Percentiles rank a stretch among this genome's conserved stretches.
Evolutionary conservation across 1,140 invertebrate genomes (phyloP).

Genomic region (Listronotus oregonensis): DNA sequence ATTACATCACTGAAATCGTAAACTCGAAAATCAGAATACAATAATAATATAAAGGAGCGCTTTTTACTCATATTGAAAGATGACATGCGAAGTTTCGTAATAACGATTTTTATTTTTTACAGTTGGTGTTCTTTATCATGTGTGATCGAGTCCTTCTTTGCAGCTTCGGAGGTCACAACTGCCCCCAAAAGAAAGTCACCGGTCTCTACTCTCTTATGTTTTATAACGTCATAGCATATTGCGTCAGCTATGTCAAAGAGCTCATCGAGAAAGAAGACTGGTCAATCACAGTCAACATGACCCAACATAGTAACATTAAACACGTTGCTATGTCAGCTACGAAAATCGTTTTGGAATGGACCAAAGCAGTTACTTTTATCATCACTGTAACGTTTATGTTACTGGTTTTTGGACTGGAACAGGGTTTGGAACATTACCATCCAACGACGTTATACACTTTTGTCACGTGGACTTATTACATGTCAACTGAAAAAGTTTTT

Average conservation of each 20-base stretch:
- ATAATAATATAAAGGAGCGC: too few species aligned
- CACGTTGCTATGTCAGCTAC: conserved; percentile 82
- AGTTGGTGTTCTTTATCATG: conserved; percentile 74
- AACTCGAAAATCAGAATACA: too few species aligned
- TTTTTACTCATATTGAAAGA: too few species aligned
- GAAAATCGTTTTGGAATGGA: conserved; percentile 81
- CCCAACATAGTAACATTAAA: conserved; percentile 72
- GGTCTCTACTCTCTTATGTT: conserved; percentile 79
- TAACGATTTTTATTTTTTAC: conserved; percentile 52
- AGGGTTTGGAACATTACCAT: conserved; percentile 74
- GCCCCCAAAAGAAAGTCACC: conserved; percentile 67
- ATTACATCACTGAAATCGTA: too few species aligned
- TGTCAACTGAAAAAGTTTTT: conserved; percentile 75
- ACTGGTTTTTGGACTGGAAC: conserved; percentile 74
- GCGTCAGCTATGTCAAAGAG: conserved; percentile 74
- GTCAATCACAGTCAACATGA: conserved; percentile 74
- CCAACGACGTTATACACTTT: conserved; percentile 68
- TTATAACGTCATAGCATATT: conserved; percentile 80
- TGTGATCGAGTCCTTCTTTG: conserved; percentile 65
- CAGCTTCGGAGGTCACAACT: conserved; percentile 52
- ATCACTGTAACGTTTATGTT: conserved; percentile 80
- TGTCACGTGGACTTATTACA: conserved; percentile 71
- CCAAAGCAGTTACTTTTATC: conserved; percentile 79
- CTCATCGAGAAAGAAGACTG: conserved; percentile 75
- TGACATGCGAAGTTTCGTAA: not conserved